A percentile compares a stretch with the other conserved stretches of the same genome.
Conservation (phyloP, 2,888 invertebrate genomes). For the Apodemia hepburni region DNA sequence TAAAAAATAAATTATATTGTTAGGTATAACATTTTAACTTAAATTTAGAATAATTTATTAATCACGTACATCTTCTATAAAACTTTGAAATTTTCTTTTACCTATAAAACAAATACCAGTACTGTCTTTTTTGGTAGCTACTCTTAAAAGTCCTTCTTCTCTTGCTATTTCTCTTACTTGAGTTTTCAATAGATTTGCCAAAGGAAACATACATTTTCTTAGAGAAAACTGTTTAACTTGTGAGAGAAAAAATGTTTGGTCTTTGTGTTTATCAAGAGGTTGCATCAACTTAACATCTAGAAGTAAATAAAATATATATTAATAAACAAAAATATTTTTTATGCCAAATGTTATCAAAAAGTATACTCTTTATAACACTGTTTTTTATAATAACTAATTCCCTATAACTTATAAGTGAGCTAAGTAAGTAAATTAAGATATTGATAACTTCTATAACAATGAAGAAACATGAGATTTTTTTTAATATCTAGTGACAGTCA, state of each 20-base stretch:
- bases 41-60: conserved; percentile 9
- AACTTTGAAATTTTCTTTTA: conserved; percentile 90
- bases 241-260: conserved; percentile 97
- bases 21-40: conserved; percentile 16
- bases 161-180: conserved; percentile 90
- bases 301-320: conserved; percentile 22
- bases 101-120: conserved; percentile 99
- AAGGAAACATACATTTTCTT: conserved; percentile 92
- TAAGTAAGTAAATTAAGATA: too few relatives aligned
- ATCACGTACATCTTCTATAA: conserved; percentile 89
- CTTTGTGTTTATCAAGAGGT: conserved; percentile 89
- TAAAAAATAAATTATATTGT: background rate
- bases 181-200: conserved; percentile 87
- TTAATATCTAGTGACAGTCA: too few relatives aligned
- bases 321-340: too few relatives aligned
- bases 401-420: too few relatives aligned
- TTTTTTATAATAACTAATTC: too few relatives aligned
- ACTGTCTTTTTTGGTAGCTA: conserved; percentile 90
- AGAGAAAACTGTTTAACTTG: conserved; percentile 90
- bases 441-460: too few relatives aligned
- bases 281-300: conserved; percentile 85
- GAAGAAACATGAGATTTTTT: too few relatives aligned
- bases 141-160: conserved; percentile 82
- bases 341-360: too few relatives aligned
- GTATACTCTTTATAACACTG: too few relatives aligned